Conservation (phyloP, 2,797 vertebrate genomes). For the Epinephelus malabaricus region DNA sequence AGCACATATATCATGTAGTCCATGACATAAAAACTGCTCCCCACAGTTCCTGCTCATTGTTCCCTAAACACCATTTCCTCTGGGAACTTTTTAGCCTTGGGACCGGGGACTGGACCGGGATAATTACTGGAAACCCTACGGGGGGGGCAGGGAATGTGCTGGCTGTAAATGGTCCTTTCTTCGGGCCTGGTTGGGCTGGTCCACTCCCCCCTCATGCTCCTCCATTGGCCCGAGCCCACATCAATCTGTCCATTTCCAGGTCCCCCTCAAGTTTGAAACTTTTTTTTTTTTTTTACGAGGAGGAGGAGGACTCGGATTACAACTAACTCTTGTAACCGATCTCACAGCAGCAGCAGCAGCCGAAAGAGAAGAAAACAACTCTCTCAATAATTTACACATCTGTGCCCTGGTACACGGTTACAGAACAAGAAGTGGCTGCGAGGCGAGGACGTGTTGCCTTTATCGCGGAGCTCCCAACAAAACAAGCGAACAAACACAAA, state of each 20-base stretch:
- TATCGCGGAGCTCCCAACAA: slow-evolving; percentile 9
- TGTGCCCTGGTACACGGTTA: slow-evolving; percentile 58
- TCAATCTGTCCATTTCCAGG: slow-evolving; percentile 76
- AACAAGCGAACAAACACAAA: slow-evolving; percentile 40
- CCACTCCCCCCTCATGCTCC: slow-evolving; percentile 22
- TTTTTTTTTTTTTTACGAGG: slow-evolving; percentile 75
- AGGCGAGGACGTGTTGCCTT: slow-evolving; percentile 23
- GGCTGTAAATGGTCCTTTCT: slow-evolving; percentile 60
- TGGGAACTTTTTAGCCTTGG: slow-evolving; percentile 79
- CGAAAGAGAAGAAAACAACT: slow-evolving; percentile 73
- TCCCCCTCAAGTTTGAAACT: slow-evolving; percentile 87
- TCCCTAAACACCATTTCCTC: slow-evolving; percentile 81
- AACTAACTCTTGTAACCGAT: slow-evolving; percentile 85
- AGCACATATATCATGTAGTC: slow-evolving; percentile 27
- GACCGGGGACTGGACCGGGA: slow-evolving; percentile 65
- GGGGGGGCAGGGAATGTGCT: slow-evolving; percentile 62
- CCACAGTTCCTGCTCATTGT: slow-evolving; percentile 84
- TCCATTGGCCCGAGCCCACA: slow-evolving; percentile 78
- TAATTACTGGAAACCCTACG: slow-evolving; percentile 85
- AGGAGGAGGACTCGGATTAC: slow-evolving; percentile 84
- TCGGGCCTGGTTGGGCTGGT: slow-evolving; percentile 70
- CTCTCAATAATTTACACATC: slow-evolving; percentile 87
- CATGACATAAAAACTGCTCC: slow-evolving; percentile 51
- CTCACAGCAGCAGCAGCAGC: slow-evolving; percentile 61
- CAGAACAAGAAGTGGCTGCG: slow-evolving; percentile 5